phyloP scores from a whole-genome alignment of 2,888 invertebrate genomes.

The Caenorhabditis panamensis region DNA sequence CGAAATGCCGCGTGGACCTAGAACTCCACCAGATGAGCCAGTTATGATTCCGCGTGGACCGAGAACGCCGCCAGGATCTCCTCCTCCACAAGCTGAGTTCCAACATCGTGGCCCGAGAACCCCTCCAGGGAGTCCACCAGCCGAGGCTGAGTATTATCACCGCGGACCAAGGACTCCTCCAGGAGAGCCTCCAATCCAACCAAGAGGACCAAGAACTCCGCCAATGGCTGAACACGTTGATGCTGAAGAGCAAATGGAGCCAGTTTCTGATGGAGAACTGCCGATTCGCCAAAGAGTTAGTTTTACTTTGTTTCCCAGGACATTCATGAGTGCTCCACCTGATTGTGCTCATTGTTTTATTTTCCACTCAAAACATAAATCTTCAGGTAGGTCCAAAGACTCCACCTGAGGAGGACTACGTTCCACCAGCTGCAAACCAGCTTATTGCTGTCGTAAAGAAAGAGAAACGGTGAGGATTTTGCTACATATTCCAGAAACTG shows the following conservation, averaged over 20 bases:
- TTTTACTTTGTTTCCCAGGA: too few species aligned
- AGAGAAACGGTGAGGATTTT: neutral
- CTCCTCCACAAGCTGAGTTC: neutral
- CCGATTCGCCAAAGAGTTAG: too few species aligned
- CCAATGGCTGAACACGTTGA: too few species aligned
- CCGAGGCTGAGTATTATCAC: neutral
- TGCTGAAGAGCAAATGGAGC: neutral
- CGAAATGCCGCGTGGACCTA: neutral
- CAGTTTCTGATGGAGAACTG: neutral
- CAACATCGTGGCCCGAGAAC: neutral
- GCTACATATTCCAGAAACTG: neutral
- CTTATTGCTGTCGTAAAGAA: neutral
- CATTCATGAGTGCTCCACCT: too few species aligned
- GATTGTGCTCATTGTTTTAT: too few species aligned
- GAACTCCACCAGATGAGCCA: neutral
- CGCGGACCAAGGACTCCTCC: neutral
- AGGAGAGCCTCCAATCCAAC: neutral
- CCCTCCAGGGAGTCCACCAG: neutral
- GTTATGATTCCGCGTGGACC: neutral
- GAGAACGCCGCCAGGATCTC: slow-evolving; percentile 2
- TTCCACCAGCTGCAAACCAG: neutral
- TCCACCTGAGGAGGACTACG: slow-evolving; percentile 10
- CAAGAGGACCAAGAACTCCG: neutral
- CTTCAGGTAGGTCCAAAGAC: slow-evolving; percentile 7
- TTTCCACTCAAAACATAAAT: too few species aligned